phyloP scores from a whole-genome alignment of 1,140 invertebrate species.

The Cepaea nemoralis region DNA sequence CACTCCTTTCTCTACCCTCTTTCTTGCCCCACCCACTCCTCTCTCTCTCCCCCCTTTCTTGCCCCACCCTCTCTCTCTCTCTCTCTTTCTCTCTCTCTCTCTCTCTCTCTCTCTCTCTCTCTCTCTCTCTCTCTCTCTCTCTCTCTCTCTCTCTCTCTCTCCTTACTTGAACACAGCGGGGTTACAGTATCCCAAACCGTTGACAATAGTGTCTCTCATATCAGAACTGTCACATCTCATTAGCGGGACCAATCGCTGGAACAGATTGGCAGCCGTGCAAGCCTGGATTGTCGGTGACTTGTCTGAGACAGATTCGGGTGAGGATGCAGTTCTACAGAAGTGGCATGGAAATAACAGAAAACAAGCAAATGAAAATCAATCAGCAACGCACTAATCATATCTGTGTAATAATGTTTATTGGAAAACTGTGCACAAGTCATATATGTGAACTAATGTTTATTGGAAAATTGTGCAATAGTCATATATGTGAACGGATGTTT shows the following conservation, averaged over 20 bases:
- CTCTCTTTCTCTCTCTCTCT: constrained; percentile 26
- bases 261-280: constrained; percentile 77
- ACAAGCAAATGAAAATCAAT: too few relatives aligned
- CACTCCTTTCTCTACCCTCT: neutral
- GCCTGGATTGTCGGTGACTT: constrained; percentile 29
- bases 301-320: constrained; percentile 35
- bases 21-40: too few relatives aligned
- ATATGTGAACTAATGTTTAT: too few relatives aligned
- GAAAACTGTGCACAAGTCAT: too few relatives aligned
- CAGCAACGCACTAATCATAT: too few relatives aligned
- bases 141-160: constrained; percentile 9
- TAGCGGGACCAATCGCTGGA: constrained; percentile 91
- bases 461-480: too few relatives aligned
- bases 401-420: too few relatives aligned
- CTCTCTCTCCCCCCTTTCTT: too few relatives aligned
- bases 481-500: too few relatives aligned
- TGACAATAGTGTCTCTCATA: constrained; percentile 91
- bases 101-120: constrained; percentile 1
- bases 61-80: too few relatives aligned
- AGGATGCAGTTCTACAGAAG: constrained; percentile 23
- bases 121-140: constrained; percentile 4
- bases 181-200: constrained; percentile 93
- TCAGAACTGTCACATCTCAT: constrained; percentile 90
- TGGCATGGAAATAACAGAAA: too few relatives aligned
- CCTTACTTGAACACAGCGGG: constrained; percentile 90